Conservation (phyloP, 2,113 vertebrate genomes). For the Tautogolabrus adspersus region DNA sequence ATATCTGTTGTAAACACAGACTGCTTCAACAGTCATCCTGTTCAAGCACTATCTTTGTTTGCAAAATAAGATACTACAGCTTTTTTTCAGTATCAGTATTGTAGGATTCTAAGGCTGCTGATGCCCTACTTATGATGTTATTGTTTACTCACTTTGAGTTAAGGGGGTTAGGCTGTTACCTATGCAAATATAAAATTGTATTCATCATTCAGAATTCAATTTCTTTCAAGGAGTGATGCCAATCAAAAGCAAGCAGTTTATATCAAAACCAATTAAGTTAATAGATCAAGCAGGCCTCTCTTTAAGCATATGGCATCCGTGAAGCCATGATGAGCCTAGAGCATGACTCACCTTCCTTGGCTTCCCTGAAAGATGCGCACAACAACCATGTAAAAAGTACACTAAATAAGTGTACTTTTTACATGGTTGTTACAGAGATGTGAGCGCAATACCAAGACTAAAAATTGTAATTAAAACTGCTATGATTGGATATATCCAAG, state of each 20-base stretch:
- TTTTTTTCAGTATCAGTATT: conserved; percentile 47
- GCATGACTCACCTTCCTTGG: conserved; percentile 63
- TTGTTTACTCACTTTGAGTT: conserved; percentile 54
- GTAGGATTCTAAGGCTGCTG: conserved; percentile 50
- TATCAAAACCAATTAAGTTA: conserved; percentile 82
- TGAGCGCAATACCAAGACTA: not conserved
- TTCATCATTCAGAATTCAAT: conserved; percentile 83
- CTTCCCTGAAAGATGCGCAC: conserved; percentile 41
- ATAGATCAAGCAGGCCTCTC: conserved; percentile 67
- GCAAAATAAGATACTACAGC: too few species aligned
- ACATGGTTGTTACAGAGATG: not conserved
- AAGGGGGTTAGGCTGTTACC: conserved; percentile 3
- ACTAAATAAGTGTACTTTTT: conserved; percentile 22
- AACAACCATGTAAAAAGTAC: too few species aligned
- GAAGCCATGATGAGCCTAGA: conserved; percentile 57
- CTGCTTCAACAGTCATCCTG: conserved; percentile 53
- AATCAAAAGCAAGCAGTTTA: conserved; percentile 78
- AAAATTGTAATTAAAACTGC: not conserved
- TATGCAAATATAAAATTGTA: conserved; percentile 73
- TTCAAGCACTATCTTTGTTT: too few species aligned
- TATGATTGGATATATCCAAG: conserved; percentile 3
- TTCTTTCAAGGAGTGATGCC: conserved; percentile 81
- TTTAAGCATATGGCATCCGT: conserved; percentile 66
- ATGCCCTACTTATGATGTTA: conserved; percentile 36
- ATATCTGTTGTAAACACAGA: conserved; percentile 69